phyloP scores from a whole-genome alignment of 2,888 invertebrate species.

The Orthosia gothica region DNA sequence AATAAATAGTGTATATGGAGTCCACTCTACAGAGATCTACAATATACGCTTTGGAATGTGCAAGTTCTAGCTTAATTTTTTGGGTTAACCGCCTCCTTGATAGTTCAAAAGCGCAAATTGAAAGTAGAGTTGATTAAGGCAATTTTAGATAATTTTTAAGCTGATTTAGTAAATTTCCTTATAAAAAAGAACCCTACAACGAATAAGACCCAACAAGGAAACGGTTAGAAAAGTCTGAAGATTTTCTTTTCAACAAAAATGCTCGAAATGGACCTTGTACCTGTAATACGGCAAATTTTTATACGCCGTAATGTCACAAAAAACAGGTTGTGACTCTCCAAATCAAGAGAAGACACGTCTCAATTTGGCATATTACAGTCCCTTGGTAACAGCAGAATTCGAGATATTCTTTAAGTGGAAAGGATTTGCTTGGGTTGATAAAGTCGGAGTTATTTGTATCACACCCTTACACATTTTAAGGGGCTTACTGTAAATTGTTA shows the following conservation, averaged over 20 bases:
- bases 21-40: no score
- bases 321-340: conserved; percentile 37
- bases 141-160: not conserved
- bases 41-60: no score
- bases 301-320: conserved; percentile 34
- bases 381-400: conserved; percentile 44
- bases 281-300: conserved; percentile 49
- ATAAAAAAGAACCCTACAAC: not conserved
- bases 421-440: conserved; percentile 37
- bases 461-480: conserved; percentile 3
- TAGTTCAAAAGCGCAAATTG: no score
- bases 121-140: not conserved
- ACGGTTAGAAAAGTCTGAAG: no score
- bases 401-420: conserved; percentile 56
- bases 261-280: conserved; percentile 12
- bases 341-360: conserved; percentile 49
- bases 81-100: no score
- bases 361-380: conserved; percentile 68
- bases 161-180: not conserved
- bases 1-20: not conserved
- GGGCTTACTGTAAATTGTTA: conserved; percentile 25
- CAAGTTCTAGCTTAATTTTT: no score
- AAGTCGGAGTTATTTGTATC: conserved; percentile 42
- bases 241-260: conserved; percentile 21
- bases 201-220: no score